Conservation (phyloP, 2,113 vertebrate species). For the Albula goreensis region DNA sequence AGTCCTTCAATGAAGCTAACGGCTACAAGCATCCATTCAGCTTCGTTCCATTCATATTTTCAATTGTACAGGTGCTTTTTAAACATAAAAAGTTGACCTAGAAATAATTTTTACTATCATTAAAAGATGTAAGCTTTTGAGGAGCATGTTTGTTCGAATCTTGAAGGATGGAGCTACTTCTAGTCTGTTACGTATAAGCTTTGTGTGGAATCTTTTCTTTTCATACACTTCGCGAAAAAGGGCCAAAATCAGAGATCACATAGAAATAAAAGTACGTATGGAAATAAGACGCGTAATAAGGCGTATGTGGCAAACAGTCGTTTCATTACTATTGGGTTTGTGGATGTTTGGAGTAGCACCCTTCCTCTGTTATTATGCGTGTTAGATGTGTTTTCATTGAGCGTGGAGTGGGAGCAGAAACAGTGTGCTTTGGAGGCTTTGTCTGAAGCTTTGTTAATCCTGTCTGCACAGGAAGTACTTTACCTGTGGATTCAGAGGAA, state of each 20-base stretch:
- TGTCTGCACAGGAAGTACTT: too few relatives aligned
- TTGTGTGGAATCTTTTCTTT: slow-evolving; percentile 58
- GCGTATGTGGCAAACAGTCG: too few relatives aligned
- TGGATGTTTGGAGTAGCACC: slow-evolving; percentile 47
- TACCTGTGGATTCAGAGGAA: too few relatives aligned
- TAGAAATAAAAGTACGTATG: too few relatives aligned
- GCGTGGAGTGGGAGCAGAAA: background rate
- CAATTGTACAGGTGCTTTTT: slow-evolving; percentile 48
- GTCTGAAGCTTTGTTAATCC: too few relatives aligned
- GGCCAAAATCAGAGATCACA: too few relatives aligned
- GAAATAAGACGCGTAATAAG: too few relatives aligned
- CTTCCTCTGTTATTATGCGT: slow-evolving; percentile 49
- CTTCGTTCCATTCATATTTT: slow-evolving; percentile 53
- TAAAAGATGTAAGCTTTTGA: slow-evolving; percentile 63
- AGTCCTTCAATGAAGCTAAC: slow-evolving; percentile 54
- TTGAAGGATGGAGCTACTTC: slow-evolving; percentile 54
- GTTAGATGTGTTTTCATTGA: slow-evolving; percentile 35
- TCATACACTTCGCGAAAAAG: slow-evolving; percentile 47
- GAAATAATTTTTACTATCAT: slow-evolving; percentile 51
- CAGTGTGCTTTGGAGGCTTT: background rate
- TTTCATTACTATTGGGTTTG: slow-evolving; percentile 46
- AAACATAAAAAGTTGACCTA: slow-evolving; percentile 61
- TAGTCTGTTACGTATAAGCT: slow-evolving; percentile 67
- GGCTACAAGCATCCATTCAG: slow-evolving; percentile 53
- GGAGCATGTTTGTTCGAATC: slow-evolving; percentile 61